A percentile compares a stretch with the other conserved stretches of the same genome.
Conservation (phyloP, 2,113 vertebrate species). For the Channa argus region DNA sequence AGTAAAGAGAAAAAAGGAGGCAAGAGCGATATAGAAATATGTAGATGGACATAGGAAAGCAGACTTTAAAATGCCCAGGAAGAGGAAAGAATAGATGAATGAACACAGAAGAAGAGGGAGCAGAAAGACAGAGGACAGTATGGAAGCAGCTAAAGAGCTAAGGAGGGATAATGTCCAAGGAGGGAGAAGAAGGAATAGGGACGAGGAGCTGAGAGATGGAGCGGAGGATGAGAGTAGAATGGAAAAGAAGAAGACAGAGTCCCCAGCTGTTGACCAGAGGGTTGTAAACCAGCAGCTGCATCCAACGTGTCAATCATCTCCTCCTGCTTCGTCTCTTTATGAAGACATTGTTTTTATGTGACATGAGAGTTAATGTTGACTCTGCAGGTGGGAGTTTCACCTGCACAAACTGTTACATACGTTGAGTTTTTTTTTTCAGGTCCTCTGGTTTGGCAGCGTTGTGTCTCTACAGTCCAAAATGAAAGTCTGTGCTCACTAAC, state of each 20-base stretch:
- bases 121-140: too few relatives aligned
- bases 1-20: neutral
- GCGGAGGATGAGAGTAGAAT: neutral
- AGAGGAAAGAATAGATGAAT: neutral
- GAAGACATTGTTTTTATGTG: neutral
- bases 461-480: too few relatives aligned
- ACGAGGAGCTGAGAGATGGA: neutral
- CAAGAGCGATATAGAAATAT: too few relatives aligned
- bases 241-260: slow-evolving; percentile 5
- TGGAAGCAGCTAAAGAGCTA: too few relatives aligned
- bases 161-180: too few relatives aligned
- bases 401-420: too few relatives aligned
- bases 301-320: slow-evolving; percentile 62
- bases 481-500: too few relatives aligned
- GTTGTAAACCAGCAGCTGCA: slow-evolving; percentile 68
- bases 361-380: neutral
- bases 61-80: too few relatives aligned
- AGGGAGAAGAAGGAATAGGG: neutral
- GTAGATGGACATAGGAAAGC: too few relatives aligned
- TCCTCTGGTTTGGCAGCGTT: too few relatives aligned
- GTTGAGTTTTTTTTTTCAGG: too few relatives aligned
- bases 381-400: neutral
- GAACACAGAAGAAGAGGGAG: neutral
- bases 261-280: slow-evolving; percentile 74
- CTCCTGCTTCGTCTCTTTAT: slow-evolving; percentile 22